These are phyloP conservation scores for Megaceryle torquata DNA, from an alignment of 2,113 vertebrate species.

Conservation along the genomic window DNA sequence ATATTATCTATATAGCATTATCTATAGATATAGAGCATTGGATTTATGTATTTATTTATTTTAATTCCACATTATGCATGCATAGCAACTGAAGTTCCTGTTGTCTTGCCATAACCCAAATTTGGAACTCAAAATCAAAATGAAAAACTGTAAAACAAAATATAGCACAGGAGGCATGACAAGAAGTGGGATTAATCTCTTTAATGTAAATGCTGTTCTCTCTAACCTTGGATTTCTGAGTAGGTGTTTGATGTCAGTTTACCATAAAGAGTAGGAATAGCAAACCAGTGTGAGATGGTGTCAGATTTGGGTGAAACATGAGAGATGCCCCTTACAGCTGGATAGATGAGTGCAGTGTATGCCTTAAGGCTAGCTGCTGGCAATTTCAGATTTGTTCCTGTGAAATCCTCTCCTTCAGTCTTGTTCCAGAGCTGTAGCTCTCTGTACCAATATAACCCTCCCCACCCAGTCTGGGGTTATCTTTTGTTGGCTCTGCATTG, in stretches of 20 bases:
- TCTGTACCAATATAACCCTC: neutral
- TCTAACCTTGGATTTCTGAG: neutral
- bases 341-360: neutral
- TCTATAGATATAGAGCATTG: neutral
- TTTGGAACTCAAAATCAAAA: neutral
- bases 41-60: neutral
- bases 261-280: neutral
- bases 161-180: neutral
- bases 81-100: neutral
- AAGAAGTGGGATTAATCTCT: neutral
- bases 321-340: neutral
- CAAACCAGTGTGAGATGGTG: neutral
- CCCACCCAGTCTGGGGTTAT: neutral
- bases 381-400: neutral
- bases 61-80: neutral
- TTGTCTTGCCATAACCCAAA: neutral
- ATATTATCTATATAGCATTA: neutral
- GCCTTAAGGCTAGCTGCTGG: neutral
- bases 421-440: neutral
- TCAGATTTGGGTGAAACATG: neutral
- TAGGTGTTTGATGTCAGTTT: neutral
- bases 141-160: neutral
- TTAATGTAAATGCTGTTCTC: neutral
- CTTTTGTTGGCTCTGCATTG: neutral
- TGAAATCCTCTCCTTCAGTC: slow-evolving; percentile 1